Percentiles rank a stretch among this genome's conserved stretches.
phyloP scores from a whole-genome alignment of 2,888 invertebrate genomes.

The Ectemnius continuus region DNA sequence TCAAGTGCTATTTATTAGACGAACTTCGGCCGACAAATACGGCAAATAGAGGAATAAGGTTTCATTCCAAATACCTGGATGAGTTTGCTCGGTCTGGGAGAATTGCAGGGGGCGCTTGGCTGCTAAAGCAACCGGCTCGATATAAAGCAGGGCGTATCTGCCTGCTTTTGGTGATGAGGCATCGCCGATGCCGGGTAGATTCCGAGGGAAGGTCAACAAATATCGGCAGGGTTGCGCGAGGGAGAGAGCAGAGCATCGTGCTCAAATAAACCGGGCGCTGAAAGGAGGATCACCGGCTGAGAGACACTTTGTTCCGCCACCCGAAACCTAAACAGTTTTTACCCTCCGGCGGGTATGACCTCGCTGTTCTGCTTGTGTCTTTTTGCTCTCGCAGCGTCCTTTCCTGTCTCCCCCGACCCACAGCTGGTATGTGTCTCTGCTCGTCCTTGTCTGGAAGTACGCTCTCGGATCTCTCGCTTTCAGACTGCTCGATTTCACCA shows the following conservation, averaged over 20 bases:
- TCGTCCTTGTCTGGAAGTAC: constrained; percentile 6
- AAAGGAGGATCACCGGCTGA: constrained; percentile 41
- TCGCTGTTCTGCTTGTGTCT: constrained; percentile 50
- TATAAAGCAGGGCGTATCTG: background rate
- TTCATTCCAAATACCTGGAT: background rate
- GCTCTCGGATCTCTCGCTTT: constrained; percentile 6
- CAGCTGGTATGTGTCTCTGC: constrained; percentile 31
- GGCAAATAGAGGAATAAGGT: background rate
- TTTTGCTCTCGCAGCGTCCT: constrained; percentile 57
- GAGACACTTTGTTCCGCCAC: constrained; percentile 66
- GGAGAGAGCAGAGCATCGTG: constrained; percentile 11
- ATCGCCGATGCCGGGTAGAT: constrained; percentile 6
- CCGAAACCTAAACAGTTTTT: constrained; percentile 66
- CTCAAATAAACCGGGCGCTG: constrained; percentile 50
- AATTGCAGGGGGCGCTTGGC: background rate
- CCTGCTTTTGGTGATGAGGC: background rate
- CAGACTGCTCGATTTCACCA: constrained; percentile 5
- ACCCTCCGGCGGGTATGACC: constrained; percentile 40
- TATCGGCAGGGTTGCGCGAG: constrained; percentile 26
- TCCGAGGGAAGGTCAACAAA: constrained; percentile 48
- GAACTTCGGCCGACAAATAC: background rate
- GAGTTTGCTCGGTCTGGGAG: background rate
- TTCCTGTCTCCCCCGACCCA: constrained; percentile 30
- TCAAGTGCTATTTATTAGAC: background rate
- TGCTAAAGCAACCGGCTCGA: background rate